These are phyloP conservation scores for Heloderma charlesbogerti DNA, from an alignment of 2,113 vertebrate genomes.

Conservation along the genomic window DNA sequence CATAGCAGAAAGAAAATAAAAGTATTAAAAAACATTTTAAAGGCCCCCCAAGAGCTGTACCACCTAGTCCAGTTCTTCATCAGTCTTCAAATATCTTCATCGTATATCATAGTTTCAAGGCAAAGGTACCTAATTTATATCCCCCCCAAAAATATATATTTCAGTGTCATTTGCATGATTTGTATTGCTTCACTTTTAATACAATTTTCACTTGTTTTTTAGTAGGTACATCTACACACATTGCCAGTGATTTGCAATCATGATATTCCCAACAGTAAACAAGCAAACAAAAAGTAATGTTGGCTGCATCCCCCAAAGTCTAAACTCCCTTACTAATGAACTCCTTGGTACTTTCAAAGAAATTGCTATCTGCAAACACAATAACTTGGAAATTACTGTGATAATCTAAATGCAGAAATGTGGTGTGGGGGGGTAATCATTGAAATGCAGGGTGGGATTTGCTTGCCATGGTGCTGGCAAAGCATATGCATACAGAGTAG, in stretches of 20 bases:
- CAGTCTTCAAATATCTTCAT: neutral
- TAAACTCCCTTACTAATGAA: constrained; percentile 76
- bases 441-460: constrained; percentile 66
- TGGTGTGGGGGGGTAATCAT: constrained; percentile 53
- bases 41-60: neutral
- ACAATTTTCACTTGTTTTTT: constrained; percentile 72
- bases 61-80: neutral
- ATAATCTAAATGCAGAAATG: constrained; percentile 77
- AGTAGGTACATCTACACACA: constrained; percentile 71
- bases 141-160: constrained; percentile 60
- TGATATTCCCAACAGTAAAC: constrained; percentile 77
- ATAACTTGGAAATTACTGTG: constrained; percentile 79
- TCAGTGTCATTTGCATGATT: constrained; percentile 55
- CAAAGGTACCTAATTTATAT: constrained; percentile 40
- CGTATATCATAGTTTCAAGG: neutral
- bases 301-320: constrained; percentile 70
- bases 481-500: constrained; percentile 58
- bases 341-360: constrained; percentile 70
- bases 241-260: constrained; percentile 78
- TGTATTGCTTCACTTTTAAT: constrained; percentile 71
- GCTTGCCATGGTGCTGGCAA: constrained; percentile 56
- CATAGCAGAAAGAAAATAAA: neutral
- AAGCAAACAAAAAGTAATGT: constrained; percentile 76
- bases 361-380: constrained; percentile 71
- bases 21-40: neutral